Evolutionary conservation across 2,888 invertebrate genomes (phyloP).

Genomic region (Lagria hirta): DNA sequence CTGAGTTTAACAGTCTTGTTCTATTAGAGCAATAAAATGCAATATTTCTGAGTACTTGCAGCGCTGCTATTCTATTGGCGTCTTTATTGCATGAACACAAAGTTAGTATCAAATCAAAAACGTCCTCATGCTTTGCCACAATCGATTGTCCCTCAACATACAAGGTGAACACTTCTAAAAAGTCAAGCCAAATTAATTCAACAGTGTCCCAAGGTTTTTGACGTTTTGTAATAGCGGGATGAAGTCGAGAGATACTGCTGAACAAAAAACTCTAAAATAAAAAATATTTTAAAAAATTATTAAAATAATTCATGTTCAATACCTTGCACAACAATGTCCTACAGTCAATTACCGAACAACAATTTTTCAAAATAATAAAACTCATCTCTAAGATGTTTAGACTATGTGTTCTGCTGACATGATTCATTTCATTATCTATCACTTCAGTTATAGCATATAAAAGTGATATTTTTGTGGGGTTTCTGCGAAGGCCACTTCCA

Average conservation of each 20-base stretch:
- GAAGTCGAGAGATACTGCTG: conserved; percentile 54
- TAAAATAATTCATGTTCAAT: conserved; percentile 28
- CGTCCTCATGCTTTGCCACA: conserved; percentile 54
- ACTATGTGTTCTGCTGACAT: conserved; percentile 54
- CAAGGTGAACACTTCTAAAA: conserved; percentile 56
- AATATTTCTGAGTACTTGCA: conserved; percentile 59
- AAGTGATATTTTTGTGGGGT: conserved; percentile 57
- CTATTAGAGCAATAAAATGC: conserved; percentile 59
- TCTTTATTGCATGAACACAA: conserved; percentile 40
- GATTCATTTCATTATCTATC: conserved; percentile 58
- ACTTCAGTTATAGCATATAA: conserved; percentile 57
- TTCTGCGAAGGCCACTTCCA: conserved; percentile 57
- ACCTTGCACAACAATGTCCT: conserved; percentile 65
- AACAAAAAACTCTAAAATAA: conserved; percentile 55
- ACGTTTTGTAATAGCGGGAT: conserved; percentile 58
- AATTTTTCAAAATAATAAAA: conserved; percentile 58
- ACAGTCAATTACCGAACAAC: conserved; percentile 61
- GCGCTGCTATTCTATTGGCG: conserved; percentile 49
- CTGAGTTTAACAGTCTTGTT: conserved; percentile 57
- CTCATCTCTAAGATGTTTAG: conserved; percentile 53
- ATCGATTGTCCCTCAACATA: conserved; percentile 59
- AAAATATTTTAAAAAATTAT: too few species aligned
- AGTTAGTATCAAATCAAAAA: conserved; percentile 49
- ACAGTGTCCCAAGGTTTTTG: conserved; percentile 58
- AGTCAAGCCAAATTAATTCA: conserved; percentile 58